Base-by-base conservation (phyloP, 2,888 invertebrate genomes). In the Cephalotes varians region DNA sequence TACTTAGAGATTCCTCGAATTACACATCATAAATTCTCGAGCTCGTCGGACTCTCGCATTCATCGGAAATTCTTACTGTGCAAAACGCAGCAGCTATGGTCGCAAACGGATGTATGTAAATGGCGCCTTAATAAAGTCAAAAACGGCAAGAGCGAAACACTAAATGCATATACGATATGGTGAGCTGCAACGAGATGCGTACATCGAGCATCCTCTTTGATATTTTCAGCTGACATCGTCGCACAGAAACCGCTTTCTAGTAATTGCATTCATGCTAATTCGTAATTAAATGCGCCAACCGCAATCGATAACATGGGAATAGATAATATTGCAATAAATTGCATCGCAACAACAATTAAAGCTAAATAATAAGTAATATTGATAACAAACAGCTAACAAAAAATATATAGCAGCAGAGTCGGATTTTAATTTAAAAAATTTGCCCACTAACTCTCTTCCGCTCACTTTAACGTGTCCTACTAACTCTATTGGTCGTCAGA, bases 1-100 rank as follows among this genome's bases (percentile, higher is more conserved):
- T 47, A 67, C 80, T 80, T 69, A 62, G 31, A 49, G 62, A 64
- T 51, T 44, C 21, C 49, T 60, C n/a, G 81, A 62, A 86, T 87
- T 86, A 88, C 81, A 81, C 49, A 67, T 76, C 80, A 83, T 86
- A 88, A 87, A 87, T 88, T 82, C 73, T 69, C 54, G 54, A 25
- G 81, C 34, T 56, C 49, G 60, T n/a, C 56, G 76, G 64, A 56
- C 58, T 51, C 58, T 62, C 37, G 49, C 47, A 28, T 47, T 64
- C 65, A 60, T 69, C 15, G 54, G 67, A 80, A 49, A 81, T 54
- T 81, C 49, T 72, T 65, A 15, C 47, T 58, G 40, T 34, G 44
- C 10, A 15, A 79, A 83, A 86, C 56, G 82, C 60, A 25, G 31
- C 15, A 31, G 64, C 58, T 44, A 44, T 34, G 51, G 34, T 62